A percentile compares a stretch with the other conserved stretches of the same genome.
phyloP scores from a whole-genome alignment of 2,888 invertebrate genomes.

The Tridacna gigas region DNA sequence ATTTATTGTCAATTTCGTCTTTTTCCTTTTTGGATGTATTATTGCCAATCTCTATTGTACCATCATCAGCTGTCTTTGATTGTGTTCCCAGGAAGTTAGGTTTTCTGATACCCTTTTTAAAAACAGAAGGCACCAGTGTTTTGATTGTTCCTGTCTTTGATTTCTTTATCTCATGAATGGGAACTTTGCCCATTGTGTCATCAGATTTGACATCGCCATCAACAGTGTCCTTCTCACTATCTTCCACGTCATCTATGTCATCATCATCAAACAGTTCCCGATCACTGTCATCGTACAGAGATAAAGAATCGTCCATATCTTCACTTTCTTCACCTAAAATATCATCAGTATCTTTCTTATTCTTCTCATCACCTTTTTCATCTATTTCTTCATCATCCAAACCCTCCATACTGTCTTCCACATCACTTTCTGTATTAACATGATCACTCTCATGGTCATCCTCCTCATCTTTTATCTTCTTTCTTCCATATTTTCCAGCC shows the following conservation, averaged over 20 bases:
- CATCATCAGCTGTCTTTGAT: neutral
- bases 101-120: conserved; percentile 48
- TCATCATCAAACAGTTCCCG: neutral
- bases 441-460: conserved; percentile 30
- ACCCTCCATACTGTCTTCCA: conserved; percentile 17
- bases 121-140: conserved; percentile 41
- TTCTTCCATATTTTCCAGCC: neutral
- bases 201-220: neutral
- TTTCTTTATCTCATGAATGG: neutral
- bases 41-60: neutral
- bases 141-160: neutral
- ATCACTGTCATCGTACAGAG: neutral
- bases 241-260: neutral
- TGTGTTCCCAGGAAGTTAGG: conserved; percentile 27
- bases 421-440: conserved; percentile 14
- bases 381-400: conserved; percentile 26
- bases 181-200: neutral
- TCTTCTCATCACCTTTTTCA: conserved; percentile 24
- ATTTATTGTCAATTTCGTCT: conserved; percentile 27
- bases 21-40: neutral
- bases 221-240: neutral
- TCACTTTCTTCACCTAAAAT: conserved; percentile 27
- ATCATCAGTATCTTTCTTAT: conserved; percentile 24
- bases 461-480: conserved; percentile 23
- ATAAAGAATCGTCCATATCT: conserved; percentile 3